Base-by-base conservation (phyloP, 2,113 vertebrate genomes). In the Rhodinocichla rosea region DNA sequence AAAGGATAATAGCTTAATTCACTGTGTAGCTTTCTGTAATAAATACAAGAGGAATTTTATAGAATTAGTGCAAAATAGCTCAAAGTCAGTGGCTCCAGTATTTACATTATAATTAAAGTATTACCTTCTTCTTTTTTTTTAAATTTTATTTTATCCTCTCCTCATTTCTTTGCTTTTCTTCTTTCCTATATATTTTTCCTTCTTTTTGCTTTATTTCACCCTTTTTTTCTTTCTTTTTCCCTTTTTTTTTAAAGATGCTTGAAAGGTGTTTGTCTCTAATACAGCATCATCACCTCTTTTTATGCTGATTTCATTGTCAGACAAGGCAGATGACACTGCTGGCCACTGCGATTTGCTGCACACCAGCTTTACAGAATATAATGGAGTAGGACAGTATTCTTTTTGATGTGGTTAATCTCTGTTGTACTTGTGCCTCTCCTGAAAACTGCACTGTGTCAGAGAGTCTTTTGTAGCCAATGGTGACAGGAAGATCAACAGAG, bases 1-100 rank as follows among this genome's bases (percentile, higher is more conserved):
- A 93, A 97, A 96, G 95, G 97, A 96, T 64, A 85, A 60, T 67
- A 96, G 82, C 96, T 96, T 97, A 97, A 97, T 94, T 96, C 92
- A 95, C 88, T 94, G 89, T 83, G 80, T 67, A 94, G 80, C 77
- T 95, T 97, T 71, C n/a, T 92, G 44, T 63, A 79, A 97, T 95
- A 97, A 94, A 96, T 95, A 91, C 74, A 92, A 94, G 87, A 83
- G 56, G 83, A 69, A 53, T 93, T 97, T 87, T 82, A 53, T 47
- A 81, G 94, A 88, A 92, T 92, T 90, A 94, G 74, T 89, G 82
- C 75, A 92, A 97, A 97, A 95, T 95, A 97, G 77, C 26, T 59
- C 53, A 87, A 94, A 81, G 91, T 96, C 93, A 81, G 49, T 83
- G 93, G 64, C 60, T 87, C 60, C 63, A 87, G 18, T 78, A 85